Conservation (phyloP, 2,888 invertebrate species). For the Rotaria sp. region DNA sequence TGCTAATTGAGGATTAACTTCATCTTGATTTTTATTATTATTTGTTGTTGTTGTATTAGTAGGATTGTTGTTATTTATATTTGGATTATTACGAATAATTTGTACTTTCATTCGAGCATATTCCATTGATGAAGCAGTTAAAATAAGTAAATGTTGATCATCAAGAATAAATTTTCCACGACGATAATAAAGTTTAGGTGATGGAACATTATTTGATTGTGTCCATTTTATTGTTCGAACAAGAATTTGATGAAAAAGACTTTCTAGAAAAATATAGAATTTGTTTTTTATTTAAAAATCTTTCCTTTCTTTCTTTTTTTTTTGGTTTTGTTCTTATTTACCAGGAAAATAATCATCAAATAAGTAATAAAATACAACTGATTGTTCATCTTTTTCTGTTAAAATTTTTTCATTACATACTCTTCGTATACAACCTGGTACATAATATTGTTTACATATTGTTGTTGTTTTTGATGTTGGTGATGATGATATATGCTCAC, state of each 20-base stretch:
- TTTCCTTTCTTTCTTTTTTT: too few relatives aligned
- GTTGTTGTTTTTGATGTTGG: neutral
- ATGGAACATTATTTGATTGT: slow-evolving; percentile 48
- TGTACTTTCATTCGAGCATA: slow-evolving; percentile 48
- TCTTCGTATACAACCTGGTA: neutral
- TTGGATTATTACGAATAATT: neutral
- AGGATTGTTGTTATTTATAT: neutral
- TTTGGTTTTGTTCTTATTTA: slow-evolving; percentile 42
- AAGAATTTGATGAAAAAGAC: slow-evolving; percentile 50
- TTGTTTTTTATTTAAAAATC: too few relatives aligned
- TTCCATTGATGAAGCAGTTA: slow-evolving; percentile 46
- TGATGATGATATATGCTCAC: slow-evolving; percentile 44
- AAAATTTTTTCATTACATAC: neutral
- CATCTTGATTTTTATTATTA: slow-evolving; percentile 2
- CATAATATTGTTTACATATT: neutral
- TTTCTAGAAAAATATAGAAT: slow-evolving; percentile 44
- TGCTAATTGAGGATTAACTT: slow-evolving; percentile 43
- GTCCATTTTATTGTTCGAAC: slow-evolving; percentile 49
- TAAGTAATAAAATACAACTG: slow-evolving; percentile 50
- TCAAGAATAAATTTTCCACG: slow-evolving; percentile 51
- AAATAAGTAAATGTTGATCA: slow-evolving; percentile 50
- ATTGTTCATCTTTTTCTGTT: slow-evolving; percentile 42
- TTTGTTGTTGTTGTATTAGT: neutral
- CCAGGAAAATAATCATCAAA: slow-evolving; percentile 52
- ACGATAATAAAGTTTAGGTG: slow-evolving; percentile 47